Percentiles rank a stretch among this genome's conserved stretches.
These are phyloP conservation scores for Rhinatrema bivittatum DNA, from an alignment of 2,797 vertebrate species.

Conservation along the genomic window DNA sequence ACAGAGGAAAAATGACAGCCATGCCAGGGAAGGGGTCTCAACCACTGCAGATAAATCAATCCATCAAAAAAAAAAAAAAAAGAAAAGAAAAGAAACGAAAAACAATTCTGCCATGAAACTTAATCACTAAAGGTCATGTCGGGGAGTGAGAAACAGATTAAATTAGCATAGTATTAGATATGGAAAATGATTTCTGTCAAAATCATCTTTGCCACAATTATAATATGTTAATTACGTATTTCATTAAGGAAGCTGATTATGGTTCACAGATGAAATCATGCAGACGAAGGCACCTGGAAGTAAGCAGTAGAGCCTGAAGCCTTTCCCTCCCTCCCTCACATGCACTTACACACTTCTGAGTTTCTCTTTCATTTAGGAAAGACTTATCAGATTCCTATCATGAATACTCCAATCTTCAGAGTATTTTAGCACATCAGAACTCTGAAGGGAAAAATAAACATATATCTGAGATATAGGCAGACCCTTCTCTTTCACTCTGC, in stretches of 20 bases:
- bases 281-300: slow-evolving; percentile 88
- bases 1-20: slow-evolving; percentile 52
- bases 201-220: slow-evolving; percentile 99
- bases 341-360: background rate
- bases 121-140: slow-evolving; percentile 98
- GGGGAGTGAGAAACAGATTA: slow-evolving; percentile 97
- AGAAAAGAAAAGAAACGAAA: slow-evolving; percentile 8
- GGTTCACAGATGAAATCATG: slow-evolving; percentile 92
- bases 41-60: slow-evolving; percentile 74
- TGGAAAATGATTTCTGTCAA: slow-evolving; percentile 99
- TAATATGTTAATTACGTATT: slow-evolving; percentile 99
- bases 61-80: slow-evolving; percentile 59
- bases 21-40: slow-evolving; percentile 45
- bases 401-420: no score
- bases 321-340: slow-evolving; percentile 33
- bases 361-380: slow-evolving; percentile 20
- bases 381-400: no score
- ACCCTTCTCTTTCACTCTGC: background rate
- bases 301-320: slow-evolving; percentile 75
- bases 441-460: no score
- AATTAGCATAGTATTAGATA: slow-evolving; percentile 99
- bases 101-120: slow-evolving; percentile 87
- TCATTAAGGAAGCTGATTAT: slow-evolving; percentile 99
- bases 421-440: no score
- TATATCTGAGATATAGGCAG: slow-evolving; percentile 7